phyloP scores from a whole-genome alignment of 2,888 invertebrate genomes.

The Nyleta sp. region DNA sequence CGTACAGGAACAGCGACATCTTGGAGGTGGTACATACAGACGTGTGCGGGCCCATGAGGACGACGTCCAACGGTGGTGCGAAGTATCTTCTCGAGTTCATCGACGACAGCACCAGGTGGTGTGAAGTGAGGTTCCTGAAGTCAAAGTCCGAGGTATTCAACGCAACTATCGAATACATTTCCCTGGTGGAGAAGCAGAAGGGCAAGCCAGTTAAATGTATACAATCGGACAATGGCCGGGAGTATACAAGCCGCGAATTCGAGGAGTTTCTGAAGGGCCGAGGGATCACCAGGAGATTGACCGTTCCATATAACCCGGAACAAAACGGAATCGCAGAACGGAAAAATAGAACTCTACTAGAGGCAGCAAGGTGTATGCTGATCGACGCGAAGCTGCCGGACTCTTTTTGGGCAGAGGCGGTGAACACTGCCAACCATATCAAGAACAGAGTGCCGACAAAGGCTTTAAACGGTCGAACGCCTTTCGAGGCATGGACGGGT shows the following conservation, averaged over 20 bases:
- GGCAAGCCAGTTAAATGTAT: constrained; percentile 11
- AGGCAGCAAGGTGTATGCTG: constrained; percentile 15
- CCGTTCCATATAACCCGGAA: constrained; percentile 23
- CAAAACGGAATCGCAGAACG: constrained; percentile 30
- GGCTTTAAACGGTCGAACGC: not conserved
- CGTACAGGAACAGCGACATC: constrained; percentile 7
- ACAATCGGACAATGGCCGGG: constrained; percentile 17
- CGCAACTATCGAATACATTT: not conserved
- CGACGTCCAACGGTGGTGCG: constrained; percentile 5
- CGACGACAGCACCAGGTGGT: constrained; percentile 20
- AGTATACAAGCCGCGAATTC: not conserved
- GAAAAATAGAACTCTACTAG: constrained; percentile 16
- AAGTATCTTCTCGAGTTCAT: constrained; percentile 18
- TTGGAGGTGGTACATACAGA: constrained; percentile 30
- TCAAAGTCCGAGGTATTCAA: constrained; percentile 22
- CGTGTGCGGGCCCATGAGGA: constrained; percentile 20
- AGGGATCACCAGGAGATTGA: constrained; percentile 1
- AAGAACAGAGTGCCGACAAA: constrained; percentile 8
- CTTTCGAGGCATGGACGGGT: constrained; percentile 11
- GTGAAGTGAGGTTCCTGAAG: constrained; percentile 6
- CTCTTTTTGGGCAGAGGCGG: not conserved
- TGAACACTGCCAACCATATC: constrained; percentile 5
- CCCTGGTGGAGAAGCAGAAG: constrained; percentile 5
- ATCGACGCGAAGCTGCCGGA: not conserved
- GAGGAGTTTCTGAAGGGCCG: constrained; percentile 2